Evolutionary conservation across 2,888 invertebrate species (phyloP).

Genomic region (Branchinecta sandiegonensis): DNA sequence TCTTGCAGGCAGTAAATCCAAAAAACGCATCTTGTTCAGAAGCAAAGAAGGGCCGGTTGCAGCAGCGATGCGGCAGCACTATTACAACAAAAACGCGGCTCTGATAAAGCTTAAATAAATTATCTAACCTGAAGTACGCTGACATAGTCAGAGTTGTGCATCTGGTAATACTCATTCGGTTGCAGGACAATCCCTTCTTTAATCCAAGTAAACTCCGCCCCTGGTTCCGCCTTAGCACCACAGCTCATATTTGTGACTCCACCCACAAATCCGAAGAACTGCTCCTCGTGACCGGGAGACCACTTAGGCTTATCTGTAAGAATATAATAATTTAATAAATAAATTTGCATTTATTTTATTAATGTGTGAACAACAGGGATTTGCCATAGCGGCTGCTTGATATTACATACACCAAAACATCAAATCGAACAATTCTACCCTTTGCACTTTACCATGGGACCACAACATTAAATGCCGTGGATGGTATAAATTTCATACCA

Average conservation of each 20-base stretch:
- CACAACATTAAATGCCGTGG: not conserved
- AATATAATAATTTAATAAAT: not conserved
- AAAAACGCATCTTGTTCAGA: too few species aligned
- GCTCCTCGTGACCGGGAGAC: constrained; percentile 25
- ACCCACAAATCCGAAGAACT: constrained; percentile 38
- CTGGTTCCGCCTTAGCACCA: constrained; percentile 42
- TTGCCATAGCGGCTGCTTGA: too few species aligned
- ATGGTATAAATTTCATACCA: not conserved
- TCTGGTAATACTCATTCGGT: constrained; percentile 26
- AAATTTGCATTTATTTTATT: not conserved
- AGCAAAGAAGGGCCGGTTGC: too few species aligned
- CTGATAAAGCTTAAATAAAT: too few species aligned
- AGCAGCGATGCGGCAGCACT: too few species aligned
- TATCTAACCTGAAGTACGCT: constrained; percentile 29
- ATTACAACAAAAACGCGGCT: too few species aligned
- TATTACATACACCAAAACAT: too few species aligned
- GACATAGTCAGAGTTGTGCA: constrained; percentile 28
- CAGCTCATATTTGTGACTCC: constrained; percentile 45
- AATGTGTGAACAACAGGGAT: not conserved
- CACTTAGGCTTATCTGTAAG: constrained; percentile 30
- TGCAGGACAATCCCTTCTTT: constrained; percentile 30
- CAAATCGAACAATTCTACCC: too few species aligned
- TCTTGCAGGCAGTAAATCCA: too few species aligned
- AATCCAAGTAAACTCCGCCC: constrained; percentile 42
- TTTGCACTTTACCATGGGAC: not conserved